Percentiles rank a stretch among this genome's conserved stretches.
Evolutionary conservation across 2,888 invertebrate species (phyloP).

Genomic region (Phaedon cochleariae): DNA sequence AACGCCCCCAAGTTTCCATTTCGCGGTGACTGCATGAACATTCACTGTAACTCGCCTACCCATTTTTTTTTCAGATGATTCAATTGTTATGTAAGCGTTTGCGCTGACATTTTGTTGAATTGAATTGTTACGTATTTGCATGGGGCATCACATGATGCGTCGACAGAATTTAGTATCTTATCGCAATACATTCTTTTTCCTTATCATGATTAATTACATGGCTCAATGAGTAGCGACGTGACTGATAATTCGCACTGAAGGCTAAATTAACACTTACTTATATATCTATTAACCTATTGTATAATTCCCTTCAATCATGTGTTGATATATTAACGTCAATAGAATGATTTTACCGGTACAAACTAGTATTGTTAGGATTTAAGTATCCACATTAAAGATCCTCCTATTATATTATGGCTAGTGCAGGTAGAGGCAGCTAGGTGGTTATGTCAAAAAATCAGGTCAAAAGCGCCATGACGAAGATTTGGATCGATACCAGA

Average conservation of each 20-base stretch:
- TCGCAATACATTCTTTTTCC: neutral
- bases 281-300: too few species aligned
- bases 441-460: neutral
- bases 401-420: neutral
- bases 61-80: neutral
- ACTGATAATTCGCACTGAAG: conserved; percentile 15
- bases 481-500: conserved; percentile 30
- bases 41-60: neutral
- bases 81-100: too few species aligned
- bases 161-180: neutral
- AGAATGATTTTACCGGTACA: neutral
- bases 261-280: conserved; percentile 3
- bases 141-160: conserved; percentile 8
- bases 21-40: neutral
- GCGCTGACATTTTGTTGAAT: too few species aligned
- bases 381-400: neutral
- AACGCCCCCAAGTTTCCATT: too few species aligned
- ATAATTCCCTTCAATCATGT: too few species aligned
- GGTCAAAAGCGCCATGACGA: neutral
- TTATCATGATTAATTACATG: conserved; percentile 1
- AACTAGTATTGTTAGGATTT: neutral
- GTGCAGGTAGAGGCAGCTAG: neutral
- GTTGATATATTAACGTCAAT: neutral
- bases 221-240: neutral
- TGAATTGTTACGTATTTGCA: neutral